Base-by-base conservation (phyloP, 2,888 invertebrate genomes). In the Nesidiocoris tenuis region DNA sequence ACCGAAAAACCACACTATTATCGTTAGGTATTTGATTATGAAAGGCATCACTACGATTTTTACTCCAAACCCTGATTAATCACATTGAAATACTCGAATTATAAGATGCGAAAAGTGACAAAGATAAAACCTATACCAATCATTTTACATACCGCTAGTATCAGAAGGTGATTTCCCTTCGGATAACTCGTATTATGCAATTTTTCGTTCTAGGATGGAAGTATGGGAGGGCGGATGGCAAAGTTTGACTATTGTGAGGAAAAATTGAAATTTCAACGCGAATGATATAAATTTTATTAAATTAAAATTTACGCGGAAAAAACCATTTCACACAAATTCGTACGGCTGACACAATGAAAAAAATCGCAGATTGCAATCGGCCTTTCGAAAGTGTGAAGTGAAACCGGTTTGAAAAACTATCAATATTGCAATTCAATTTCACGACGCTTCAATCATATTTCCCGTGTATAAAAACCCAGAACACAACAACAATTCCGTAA, bases 61-160 rank as follows among this genome's bases (percentile, higher is more conserved):
- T 72, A 39, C 39, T 63, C 61, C 63, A 61, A 72, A 72, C 61
- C 63, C 72, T 61, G 54, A 61, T 61, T 63, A 72, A 61, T 72
- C 72, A 61, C 72, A 72, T 72, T 72, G 61, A 72, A 72, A 72
- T 72, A 61, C n/a, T 70, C 70, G 61, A 70, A 63, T n/a, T 3
- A 59, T 65, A 65, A 65, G 65, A 65, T 65, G 65, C 65, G 55
- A 72, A 72, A 72, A 72, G 72, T 61, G 72, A 72, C 61, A 63
- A 59, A 72, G 72, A 61, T 39, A 72, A 72, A 72, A 65, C 24
- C 72, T 72, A 72, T 61, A 72, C 72, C 72, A 23, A 39, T 25
- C 5, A 19, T 21, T 17, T 1, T 66, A 59, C 19, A 59, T 67
- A 67, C 67, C 67, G 21, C 70, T 70, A 70, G n/a, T 59, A 21